Evolutionary conservation across 1,140 invertebrate species (phyloP).

Genomic region (Eurosta solidaginis): DNA sequence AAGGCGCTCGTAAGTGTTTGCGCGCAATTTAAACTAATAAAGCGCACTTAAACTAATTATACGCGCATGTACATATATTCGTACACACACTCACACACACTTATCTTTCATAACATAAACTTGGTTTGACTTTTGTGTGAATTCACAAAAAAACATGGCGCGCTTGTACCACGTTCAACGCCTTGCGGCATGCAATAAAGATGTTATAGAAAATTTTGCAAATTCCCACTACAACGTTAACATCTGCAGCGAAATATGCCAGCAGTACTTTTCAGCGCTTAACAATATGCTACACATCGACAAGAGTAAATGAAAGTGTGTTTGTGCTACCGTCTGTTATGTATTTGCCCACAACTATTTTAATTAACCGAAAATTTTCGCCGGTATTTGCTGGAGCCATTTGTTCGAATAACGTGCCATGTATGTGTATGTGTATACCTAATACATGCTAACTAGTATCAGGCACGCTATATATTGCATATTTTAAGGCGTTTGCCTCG

Average conservation of each 20-base stretch:
- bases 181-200: neutral
- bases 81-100: neutral
- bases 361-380: neutral
- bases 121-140: neutral
- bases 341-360: neutral
- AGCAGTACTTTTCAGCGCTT: neutral
- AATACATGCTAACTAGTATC: neutral
- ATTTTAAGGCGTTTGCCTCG: neutral
- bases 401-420: neutral
- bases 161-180: neutral
- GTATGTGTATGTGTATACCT: neutral
- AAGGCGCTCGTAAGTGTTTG: neutral
- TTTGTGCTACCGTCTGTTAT: too few relatives aligned
- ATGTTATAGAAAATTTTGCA: neutral
- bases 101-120: neutral
- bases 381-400: neutral
- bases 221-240: too few relatives aligned
- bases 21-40: neutral
- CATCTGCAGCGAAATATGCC: too few relatives aligned
- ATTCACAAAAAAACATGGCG: neutral
- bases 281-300: neutral
- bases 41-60: conserved; percentile 16
- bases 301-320: neutral
- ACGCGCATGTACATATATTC: neutral
- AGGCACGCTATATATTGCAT: neutral